Conservation (phyloP, 2,888 invertebrate species). For the Blomia tropicalis region DNA sequence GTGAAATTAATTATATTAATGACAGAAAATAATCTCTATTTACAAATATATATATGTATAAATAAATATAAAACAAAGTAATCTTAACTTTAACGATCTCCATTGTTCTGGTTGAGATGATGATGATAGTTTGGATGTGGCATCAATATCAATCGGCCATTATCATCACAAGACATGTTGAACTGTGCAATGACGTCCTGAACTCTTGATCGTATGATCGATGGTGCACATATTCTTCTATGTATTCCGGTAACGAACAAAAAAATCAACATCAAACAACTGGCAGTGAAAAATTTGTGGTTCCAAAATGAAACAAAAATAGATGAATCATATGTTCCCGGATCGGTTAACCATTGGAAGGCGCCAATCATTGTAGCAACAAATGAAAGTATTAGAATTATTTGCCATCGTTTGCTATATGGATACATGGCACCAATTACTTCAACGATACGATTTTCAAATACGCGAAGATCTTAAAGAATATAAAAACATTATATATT, state of each 20-base stretch:
- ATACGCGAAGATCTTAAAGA: conserved; percentile 70
- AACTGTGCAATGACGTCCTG: conserved; percentile 78
- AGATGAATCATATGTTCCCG: conserved; percentile 43
- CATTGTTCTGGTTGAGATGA: neutral
- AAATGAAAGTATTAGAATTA: conserved; percentile 66
- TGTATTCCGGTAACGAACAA: conserved; percentile 84
- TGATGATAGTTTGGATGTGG: conserved; percentile 48
- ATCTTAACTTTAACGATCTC: neutral
- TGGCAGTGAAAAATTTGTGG: conserved; percentile 83
- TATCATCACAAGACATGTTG: conserved; percentile 96
- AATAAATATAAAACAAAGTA: no score
- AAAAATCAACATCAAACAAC: conserved; percentile 59
- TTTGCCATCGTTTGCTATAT: conserved; percentile 85
- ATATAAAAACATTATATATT: conserved; percentile 39
- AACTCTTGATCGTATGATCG: conserved; percentile 74
- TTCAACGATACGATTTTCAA: conserved; percentile 88
- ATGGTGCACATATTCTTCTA: conserved; percentile 85
- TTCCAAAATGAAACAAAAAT: conserved; percentile 48
- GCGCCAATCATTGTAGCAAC: conserved; percentile 82
- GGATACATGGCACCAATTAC: conserved; percentile 90
- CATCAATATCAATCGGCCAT: conserved; percentile 81
- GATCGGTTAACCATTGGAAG: conserved; percentile 57
- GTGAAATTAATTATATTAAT: no score
- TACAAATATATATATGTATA: no score
- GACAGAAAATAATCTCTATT: no score